Evolutionary conservation across 2,797 vertebrate species (phyloP).

Genomic region (Eidolon dupreanum): DNA sequence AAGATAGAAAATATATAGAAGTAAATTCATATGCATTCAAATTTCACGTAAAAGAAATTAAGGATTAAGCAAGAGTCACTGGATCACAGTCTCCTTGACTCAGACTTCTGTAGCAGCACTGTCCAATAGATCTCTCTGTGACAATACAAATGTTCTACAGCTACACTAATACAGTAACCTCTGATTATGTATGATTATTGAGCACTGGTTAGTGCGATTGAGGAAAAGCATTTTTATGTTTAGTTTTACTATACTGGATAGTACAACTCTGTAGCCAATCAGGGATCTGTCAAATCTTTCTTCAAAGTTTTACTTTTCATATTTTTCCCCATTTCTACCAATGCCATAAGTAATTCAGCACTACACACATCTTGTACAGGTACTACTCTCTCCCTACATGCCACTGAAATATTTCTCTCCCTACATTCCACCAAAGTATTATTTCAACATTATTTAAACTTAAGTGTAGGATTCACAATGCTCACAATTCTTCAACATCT

Average conservation of each 20-base stretch:
- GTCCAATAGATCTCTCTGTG: background rate
- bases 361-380: background rate
- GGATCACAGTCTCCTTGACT: background rate
- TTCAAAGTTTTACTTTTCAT: background rate
- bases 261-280: background rate
- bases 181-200: background rate
- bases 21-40: background rate
- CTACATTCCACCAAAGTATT: background rate
- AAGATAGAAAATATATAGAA: background rate
- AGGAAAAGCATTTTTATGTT: background rate
- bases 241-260: background rate
- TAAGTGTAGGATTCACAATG: background rate
- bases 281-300: background rate
- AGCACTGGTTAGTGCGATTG: background rate
- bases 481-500: background rate
- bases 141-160: background rate
- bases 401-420: background rate
- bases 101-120: background rate
- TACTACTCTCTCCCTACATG: background rate
- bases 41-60: background rate
- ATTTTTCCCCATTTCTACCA: background rate
- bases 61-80: background rate
- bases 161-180: background rate
- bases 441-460: slow-evolving; percentile 1
- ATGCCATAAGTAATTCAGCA: background rate